These are phyloP conservation scores for Apodemia zela DNA, from an alignment of 2,888 invertebrate species.

Conservation along the genomic window DNA sequence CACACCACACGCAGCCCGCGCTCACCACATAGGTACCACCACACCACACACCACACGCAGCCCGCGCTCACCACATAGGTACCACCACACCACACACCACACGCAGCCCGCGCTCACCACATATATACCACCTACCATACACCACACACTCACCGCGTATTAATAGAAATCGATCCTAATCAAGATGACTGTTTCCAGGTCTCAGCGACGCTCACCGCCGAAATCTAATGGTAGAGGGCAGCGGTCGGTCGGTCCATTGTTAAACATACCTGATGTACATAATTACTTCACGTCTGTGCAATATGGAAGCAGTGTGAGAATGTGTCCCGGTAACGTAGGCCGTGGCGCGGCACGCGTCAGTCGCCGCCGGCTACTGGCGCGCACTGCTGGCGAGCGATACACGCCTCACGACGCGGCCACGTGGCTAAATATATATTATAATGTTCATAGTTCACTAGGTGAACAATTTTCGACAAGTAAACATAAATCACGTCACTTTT, in stretches of 20 bases:
- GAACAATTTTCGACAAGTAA: no score
- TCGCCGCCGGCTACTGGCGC: neutral
- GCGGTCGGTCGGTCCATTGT: slow-evolving; percentile 38
- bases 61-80: slow-evolving; percentile 48
- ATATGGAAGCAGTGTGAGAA: slow-evolving; percentile 42
- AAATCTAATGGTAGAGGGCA: slow-evolving; percentile 33
- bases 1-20: slow-evolving; percentile 51
- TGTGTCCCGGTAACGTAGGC: slow-evolving; percentile 36
- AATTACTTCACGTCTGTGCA: slow-evolving; percentile 43
- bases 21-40: slow-evolving; percentile 54
- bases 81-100: slow-evolving; percentile 6
- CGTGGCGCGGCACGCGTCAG: slow-evolving; percentile 39
- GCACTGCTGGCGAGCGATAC: neutral
- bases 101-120: slow-evolving; percentile 48
- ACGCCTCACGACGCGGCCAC: no score
- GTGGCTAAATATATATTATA: no score
- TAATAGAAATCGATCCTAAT: no score
- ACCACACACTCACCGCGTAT: neutral
- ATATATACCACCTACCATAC: neutral
- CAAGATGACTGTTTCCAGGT: slow-evolving; percentile 39
- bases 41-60: neutral
- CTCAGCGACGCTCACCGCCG: slow-evolving; percentile 54
- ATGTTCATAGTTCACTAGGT: no score
- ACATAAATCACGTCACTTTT: no score
- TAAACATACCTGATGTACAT: slow-evolving; percentile 6